Conservation (phyloP, 2,888 invertebrate genomes). For the Meteorus cinctellus region DNA sequence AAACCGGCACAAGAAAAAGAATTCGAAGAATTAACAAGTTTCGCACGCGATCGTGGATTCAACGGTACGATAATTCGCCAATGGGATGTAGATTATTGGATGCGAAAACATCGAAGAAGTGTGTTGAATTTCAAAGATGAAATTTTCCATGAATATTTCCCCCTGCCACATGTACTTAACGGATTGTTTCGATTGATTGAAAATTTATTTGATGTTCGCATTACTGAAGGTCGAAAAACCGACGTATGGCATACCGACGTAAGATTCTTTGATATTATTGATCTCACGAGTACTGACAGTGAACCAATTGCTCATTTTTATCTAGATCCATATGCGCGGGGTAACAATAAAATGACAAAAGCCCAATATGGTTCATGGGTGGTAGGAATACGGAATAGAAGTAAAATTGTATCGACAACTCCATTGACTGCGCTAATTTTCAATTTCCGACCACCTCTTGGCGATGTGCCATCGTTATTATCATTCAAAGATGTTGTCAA, state of each 20-base stretch:
- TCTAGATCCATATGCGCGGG: slow-evolving; percentile 85
- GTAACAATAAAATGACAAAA: slow-evolving; percentile 78
- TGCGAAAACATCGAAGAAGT: slow-evolving; percentile 82
- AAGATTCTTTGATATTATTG: slow-evolving; percentile 86
- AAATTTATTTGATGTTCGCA: slow-evolving; percentile 85
- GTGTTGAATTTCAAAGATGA: slow-evolving; percentile 83
- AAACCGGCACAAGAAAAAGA: slow-evolving; percentile 85
- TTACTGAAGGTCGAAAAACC: slow-evolving; percentile 79
- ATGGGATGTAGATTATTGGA: slow-evolving; percentile 94
- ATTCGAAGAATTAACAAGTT: slow-evolving; percentile 81
- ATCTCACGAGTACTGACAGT: slow-evolving; percentile 76
- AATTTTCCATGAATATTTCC: slow-evolving; percentile 86
- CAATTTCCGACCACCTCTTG: slow-evolving; percentile 82
- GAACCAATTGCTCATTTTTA: slow-evolving; percentile 88
- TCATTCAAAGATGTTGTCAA: slow-evolving; percentile 84
- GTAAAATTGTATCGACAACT: slow-evolving; percentile 78
- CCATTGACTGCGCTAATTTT: slow-evolving; percentile 90
- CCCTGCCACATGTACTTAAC: slow-evolving; percentile 84
- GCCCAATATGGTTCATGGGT: slow-evolving; percentile 83
- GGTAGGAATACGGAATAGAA: slow-evolving; percentile 84
- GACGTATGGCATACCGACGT: slow-evolving; percentile 92
- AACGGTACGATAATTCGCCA: slow-evolving; percentile 78
- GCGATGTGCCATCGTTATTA: slow-evolving; percentile 81
- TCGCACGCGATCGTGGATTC: slow-evolving; percentile 81
- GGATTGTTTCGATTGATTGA: slow-evolving; percentile 86